Evolutionary conservation across 2,113 vertebrate genomes (phyloP), one percentile per base, ranked within the genome.

Genomic region (Pandion haliaetus): DNA sequence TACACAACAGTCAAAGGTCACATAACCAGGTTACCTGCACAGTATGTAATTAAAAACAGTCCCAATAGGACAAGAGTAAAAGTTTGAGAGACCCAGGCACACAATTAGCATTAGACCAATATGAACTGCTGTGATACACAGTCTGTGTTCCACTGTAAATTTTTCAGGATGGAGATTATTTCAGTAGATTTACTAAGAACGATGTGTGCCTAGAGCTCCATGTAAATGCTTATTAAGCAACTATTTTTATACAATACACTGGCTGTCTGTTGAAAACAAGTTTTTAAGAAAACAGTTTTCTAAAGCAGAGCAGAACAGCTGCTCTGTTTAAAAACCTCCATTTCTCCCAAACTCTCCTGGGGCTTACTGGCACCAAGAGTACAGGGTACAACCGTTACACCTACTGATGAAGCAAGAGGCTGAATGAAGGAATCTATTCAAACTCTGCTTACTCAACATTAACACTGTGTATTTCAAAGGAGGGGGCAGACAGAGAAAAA

Each of bases 171-270:
- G 54, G 47, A 26, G 25, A 62, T 49, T 84, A 66, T 49, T 90
- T 80, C 76, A 88, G 38, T 23, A 62, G 8, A 49, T 80, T 73
- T 90, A 73, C 36, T 14, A 65, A 67, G 67, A 88, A 78, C 16
- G 36, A 21, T 10, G 36, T 81, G 57, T 71, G 74, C 44, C 31
- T 52, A 54, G 3, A 95, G 36, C 52, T 78, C 44, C 55, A 45
- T 1, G 44, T 40, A 90, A 93, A 90, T 57, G 52, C 36, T 79
- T 79, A 84, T 86, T 90, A 73, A 89, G 40, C 18, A 80, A 77
- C 92, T 97, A 91, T 87, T 98, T 95, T 86, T 92, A 85, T n/a
- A 86, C 36, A 88, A 88, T 45, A 91, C 29, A 45, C 81, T 54
- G 49, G 16, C 59, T 95, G 82, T 61, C 79, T 92, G 90, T 62